Conservation (phyloP, 2,797 vertebrate species). For the Sphenopsis melanotis region DNA sequence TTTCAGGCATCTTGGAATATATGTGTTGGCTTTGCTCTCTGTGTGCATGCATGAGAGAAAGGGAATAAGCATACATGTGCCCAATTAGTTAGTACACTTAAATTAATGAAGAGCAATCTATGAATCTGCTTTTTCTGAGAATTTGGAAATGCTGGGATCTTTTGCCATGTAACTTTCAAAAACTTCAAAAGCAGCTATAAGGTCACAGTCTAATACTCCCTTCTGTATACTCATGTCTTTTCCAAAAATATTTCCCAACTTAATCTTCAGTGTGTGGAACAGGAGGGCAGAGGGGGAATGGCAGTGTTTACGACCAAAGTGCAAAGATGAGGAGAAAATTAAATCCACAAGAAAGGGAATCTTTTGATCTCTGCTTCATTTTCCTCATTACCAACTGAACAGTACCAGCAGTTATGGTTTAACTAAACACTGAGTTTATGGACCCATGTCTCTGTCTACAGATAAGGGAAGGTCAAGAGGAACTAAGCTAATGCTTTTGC, state of each 20-base stretch:
- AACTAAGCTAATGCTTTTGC: conserved; percentile 21
- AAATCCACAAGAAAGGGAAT: conserved; percentile 5
- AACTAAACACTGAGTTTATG: conserved; percentile 57
- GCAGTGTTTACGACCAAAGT: conserved; percentile 53
- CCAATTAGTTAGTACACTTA: conserved; percentile 24
- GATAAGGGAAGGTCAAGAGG: conserved; percentile 55
- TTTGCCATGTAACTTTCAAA: conserved; percentile 57
- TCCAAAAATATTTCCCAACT: conserved; percentile 64
- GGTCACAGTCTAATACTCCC: conserved; percentile 38
- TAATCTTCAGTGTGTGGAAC: conserved; percentile 29
- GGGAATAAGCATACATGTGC: conserved; percentile 20
- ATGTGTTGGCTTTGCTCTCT: conserved; percentile 35
- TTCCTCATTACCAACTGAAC: conserved; percentile 48
- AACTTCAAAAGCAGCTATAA: conserved; percentile 57
- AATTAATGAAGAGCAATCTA: conserved; percentile 38
- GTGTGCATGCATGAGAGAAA: conserved; percentile 5
- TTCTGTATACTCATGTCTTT: conserved; percentile 60
- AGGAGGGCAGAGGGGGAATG: conserved; percentile 43
- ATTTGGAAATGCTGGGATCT: conserved; percentile 34
- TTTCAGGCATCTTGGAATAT: conserved; percentile 57
- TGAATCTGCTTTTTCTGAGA: conserved; percentile 8
- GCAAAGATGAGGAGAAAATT: conserved; percentile 27
- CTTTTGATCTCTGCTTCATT: conserved; percentile 50
- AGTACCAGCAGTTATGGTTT: conserved; percentile 35
- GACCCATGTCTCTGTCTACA: conserved; percentile 29